These are phyloP conservation scores for Hipposideros armiger DNA, from an alignment of 2,113 vertebrate species.

Conservation along the genomic window DNA sequence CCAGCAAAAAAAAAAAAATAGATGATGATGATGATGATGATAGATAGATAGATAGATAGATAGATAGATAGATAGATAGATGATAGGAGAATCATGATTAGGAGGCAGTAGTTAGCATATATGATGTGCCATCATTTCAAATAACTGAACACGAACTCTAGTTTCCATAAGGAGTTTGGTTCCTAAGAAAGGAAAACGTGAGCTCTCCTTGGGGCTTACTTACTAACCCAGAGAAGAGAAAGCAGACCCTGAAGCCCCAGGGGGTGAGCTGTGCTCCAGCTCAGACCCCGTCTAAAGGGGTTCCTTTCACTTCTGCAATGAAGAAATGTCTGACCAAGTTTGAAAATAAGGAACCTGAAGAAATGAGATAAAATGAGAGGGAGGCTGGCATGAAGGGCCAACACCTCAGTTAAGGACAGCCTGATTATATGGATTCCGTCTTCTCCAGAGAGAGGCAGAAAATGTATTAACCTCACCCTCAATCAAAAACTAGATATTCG, in stretches of 20 bases:
- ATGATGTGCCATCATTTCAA: background rate
- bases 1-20: background rate
- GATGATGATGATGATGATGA: background rate
- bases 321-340: background rate
- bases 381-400: background rate
- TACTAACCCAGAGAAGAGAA: background rate
- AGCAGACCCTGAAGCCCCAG: background rate
- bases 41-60: too few relatives aligned
- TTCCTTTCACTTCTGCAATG: background rate
- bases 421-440: background rate
- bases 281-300: background rate
- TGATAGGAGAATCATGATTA: background rate
- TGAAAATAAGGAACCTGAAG: conserved; percentile 1
- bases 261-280: background rate
- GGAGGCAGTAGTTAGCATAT: background rate
- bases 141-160: background rate
- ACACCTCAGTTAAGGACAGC: background rate
- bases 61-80: background rate
- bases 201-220: background rate
- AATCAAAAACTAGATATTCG: too few relatives aligned
- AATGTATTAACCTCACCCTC: background rate
- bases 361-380: background rate
- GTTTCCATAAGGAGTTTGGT: background rate
- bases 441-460: background rate
- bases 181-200: background rate